phyloP scores from a whole-genome alignment of 64 coral and sea anemone species.

The Montipora efflorescens region DNA sequence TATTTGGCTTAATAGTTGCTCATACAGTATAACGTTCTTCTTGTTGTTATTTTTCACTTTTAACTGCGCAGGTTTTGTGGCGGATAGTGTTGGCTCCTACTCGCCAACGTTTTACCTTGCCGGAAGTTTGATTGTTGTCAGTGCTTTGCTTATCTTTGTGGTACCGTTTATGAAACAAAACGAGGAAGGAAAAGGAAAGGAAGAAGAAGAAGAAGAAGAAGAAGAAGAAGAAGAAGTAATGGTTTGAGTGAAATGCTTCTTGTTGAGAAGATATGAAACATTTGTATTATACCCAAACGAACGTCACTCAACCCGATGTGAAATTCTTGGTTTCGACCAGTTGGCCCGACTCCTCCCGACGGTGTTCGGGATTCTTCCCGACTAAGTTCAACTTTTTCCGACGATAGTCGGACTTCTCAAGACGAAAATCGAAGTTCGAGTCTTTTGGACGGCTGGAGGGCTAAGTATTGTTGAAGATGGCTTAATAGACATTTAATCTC shows the following conservation, averaged over 20 bases:
- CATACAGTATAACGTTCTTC: background rate
- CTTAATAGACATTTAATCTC: no score
- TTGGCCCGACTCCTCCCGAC: background rate
- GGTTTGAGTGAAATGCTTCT: background rate
- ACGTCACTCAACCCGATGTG: background rate
- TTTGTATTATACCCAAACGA: background rate
- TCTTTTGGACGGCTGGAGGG: no score
- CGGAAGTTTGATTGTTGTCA: background rate
- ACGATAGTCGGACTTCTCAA: background rate
- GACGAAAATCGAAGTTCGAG: no score
- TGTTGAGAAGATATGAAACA: background rate
- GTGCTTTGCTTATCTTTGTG: background rate
- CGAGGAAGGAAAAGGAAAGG: background rate
- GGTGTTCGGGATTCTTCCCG: background rate
- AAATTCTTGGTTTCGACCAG: background rate
- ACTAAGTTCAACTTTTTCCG: background rate
- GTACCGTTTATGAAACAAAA: background rate
- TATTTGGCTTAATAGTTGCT: background rate
- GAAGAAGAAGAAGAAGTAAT: no score
- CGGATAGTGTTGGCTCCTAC: constrained; percentile 29
- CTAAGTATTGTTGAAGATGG: no score
- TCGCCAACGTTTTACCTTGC: constrained; percentile 36
- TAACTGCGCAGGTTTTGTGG: constrained; percentile 7
- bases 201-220: no score
- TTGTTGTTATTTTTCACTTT: background rate